Evolutionary conservation across 1,140 invertebrate species (phyloP).

Genomic region (Drosophila mayri): DNA sequence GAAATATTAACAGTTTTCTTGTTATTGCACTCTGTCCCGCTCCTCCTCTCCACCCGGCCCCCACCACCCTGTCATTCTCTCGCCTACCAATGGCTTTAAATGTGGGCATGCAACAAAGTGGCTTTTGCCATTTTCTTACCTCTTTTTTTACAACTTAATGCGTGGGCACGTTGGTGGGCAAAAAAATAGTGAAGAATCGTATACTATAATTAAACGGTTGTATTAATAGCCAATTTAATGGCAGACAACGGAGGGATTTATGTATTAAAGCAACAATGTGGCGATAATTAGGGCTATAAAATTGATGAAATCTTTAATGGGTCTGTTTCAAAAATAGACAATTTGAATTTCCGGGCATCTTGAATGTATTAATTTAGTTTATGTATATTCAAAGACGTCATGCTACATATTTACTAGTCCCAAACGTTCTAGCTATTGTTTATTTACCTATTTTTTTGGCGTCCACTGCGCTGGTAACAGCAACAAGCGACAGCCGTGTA

Average conservation of each 20-base stretch:
- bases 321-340: background rate
- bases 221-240: constrained; percentile 4
- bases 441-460: background rate
- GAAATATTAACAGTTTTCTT: constrained; percentile 57
- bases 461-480: constrained; percentile 14
- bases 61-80: constrained; percentile 1
- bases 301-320: constrained; percentile 6
- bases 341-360: background rate
- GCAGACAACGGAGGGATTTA: background rate
- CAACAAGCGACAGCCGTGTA: constrained; percentile 24
- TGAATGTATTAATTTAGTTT: constrained; percentile 2
- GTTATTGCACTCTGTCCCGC: constrained; percentile 22
- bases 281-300: constrained; percentile 3
- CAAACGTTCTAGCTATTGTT: background rate
- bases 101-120: constrained; percentile 42
- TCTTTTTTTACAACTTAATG: constrained; percentile 16
- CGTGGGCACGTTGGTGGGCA: constrained; percentile 8
- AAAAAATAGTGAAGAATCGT: background rate
- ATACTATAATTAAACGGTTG: background rate
- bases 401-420: background rate
- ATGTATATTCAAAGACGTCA: background rate
- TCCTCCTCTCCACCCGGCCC: background rate
- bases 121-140: constrained; percentile 31
- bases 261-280: constrained; percentile 7
- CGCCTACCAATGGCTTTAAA: constrained; percentile 16